These are phyloP conservation scores for Corapipo altera DNA, from an alignment of 2,113 vertebrate genomes.

Conservation along the genomic window DNA sequence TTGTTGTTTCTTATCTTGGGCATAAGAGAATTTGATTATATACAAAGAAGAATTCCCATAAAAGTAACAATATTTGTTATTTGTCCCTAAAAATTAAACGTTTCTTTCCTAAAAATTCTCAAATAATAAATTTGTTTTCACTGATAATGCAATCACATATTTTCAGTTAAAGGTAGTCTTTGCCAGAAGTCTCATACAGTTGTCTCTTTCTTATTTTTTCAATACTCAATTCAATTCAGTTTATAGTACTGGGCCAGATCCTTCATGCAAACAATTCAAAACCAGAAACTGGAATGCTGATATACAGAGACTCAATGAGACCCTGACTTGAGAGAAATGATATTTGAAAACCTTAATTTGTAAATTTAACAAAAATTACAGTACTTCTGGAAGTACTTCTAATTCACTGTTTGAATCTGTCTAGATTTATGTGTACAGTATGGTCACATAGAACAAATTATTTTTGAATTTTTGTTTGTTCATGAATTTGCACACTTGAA, in stretches of 20 bases:
- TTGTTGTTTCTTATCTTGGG: not conserved
- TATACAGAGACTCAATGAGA: not conserved
- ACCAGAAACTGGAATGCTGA: not conserved
- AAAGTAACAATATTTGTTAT: not conserved
- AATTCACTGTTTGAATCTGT: not conserved
- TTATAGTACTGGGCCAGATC: not conserved
- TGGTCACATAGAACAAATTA: rapidly evolving
- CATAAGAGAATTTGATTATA: not conserved
- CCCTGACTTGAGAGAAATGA: not conserved
- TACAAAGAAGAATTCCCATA: not conserved
- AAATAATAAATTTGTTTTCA: not conserved
- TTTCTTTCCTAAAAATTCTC: not conserved
- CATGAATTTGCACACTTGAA: not conserved
- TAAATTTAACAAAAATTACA: not conserved
- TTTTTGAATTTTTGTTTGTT: not conserved
- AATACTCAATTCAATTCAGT: not conserved
- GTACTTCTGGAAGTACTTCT: not conserved
- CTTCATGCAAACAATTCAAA: not conserved
- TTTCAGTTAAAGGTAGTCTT: not conserved
- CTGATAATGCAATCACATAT: not conserved
- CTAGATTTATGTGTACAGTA: not conserved
- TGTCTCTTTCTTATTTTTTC: not conserved
- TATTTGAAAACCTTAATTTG: not conserved
- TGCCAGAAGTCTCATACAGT: not conserved
- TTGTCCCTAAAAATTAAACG: not conserved